These are phyloP conservation scores for Meliscaeva auricollis DNA, from an alignment of 2,888 invertebrate species.

Conservation along the genomic window DNA sequence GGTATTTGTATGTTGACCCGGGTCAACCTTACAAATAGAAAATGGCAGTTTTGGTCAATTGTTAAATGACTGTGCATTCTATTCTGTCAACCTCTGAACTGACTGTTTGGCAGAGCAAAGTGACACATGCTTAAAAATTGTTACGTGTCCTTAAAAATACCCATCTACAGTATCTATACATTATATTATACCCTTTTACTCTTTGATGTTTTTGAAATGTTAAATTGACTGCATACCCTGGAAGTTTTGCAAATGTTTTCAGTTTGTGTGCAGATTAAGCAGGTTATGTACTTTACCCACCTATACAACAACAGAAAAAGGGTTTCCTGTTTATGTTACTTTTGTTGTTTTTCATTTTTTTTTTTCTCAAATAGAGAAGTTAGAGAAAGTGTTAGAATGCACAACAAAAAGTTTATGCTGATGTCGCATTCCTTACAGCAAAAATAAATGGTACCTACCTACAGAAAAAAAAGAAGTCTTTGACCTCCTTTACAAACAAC, in stretches of 20 bases:
- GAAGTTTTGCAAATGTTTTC: constrained; percentile 3
- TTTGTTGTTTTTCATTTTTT: neutral
- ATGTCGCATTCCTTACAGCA: constrained; percentile 23
- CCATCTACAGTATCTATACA: neutral
- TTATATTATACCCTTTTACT: neutral
- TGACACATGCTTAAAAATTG: constrained; percentile 14
- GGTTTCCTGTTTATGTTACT: neutral
- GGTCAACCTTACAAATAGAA: constrained; percentile 40
- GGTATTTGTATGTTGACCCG: constrained; percentile 8
- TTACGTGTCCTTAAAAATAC: neutral
- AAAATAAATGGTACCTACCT: neutral
- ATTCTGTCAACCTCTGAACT: constrained; percentile 9
- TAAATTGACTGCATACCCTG: constrained; percentile 6
- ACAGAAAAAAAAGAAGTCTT: constrained; percentile 3
- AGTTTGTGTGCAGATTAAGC: neutral
- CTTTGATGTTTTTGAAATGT: constrained; percentile 6
- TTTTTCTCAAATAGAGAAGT: neutral
- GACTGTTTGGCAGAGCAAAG: neutral
- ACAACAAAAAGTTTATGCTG: neutral
- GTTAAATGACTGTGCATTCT: constrained; percentile 61
- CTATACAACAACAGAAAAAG: neutral
- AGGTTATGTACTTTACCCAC: neutral
- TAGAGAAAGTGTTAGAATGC: constrained; percentile 11
- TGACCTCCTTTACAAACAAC: neutral
- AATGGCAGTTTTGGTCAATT: constrained; percentile 61